Evolutionary conservation across 2,113 vertebrate species (phyloP), one percentile per base, ranked within the genome.

Genomic region (Crocuta crocuta): DNA sequence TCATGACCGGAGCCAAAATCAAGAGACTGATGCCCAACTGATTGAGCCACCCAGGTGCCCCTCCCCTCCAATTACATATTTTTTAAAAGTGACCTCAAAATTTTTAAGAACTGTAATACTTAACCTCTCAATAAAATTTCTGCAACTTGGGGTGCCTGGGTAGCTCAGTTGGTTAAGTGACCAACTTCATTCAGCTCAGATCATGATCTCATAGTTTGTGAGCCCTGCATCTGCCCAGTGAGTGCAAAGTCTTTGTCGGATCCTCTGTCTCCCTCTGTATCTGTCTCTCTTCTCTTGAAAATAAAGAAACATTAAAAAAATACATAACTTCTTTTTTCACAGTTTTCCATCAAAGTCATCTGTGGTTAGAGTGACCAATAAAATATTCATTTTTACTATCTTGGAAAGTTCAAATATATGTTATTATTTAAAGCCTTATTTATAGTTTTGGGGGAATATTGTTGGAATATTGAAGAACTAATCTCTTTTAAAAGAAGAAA

Each of bases 61-160:
- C 58, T 7, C 21, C 21, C 58, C 58, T 23, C 58, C 58, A 61
- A 21, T 9, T 61, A 96, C 26, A 95, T 95, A 93, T 79, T 97
- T 58, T 93, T 87, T 97, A 96, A 63, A 97, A 93, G 97, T 81
- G 82, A 94, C 55, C 97, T 96, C 12, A 94, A 90, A 89, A 90
- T 63, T 33, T 83, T 94, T 70, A 76, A 90, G 71, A 96, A 63
- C 26, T 85, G 58, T 48, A 92, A 50, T 78, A n/a, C 0, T n/a
- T 16, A 88, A 24, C 19, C 15, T 81, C 70, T 97, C 92, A 85
- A 81, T 61, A 95, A 79, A 89, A 91, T 28, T 28, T 28, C 43
- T 79, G 76, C 45, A 79, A 79, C 58, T 61, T 61, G 21, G 58
- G 58, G 21, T 61, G 58, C 58, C 58, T 23, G 58, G 58, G 58